These are phyloP conservation scores for Artemia sp. DNA, from an alignment of 2,888 invertebrate species.

Conservation along the genomic window DNA sequence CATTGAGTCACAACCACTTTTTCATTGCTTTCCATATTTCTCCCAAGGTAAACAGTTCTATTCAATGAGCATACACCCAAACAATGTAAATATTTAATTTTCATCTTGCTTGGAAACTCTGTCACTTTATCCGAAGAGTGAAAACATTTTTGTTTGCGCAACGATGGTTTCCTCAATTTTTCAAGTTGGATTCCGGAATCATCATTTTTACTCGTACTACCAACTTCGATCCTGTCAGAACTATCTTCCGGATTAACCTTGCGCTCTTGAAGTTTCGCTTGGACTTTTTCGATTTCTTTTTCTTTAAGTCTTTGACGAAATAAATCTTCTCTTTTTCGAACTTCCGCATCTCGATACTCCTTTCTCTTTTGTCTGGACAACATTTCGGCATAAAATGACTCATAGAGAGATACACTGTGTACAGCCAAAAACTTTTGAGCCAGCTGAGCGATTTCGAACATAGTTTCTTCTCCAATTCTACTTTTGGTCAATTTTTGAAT, in stretches of 20 bases:
- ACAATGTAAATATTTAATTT: constrained; percentile 16
- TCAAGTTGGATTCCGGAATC: not conserved
- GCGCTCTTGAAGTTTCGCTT: not conserved
- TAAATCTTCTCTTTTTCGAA: constrained; percentile 16
- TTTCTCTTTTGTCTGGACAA: constrained; percentile 43
- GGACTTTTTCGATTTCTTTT: not conserved
- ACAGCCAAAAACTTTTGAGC: constrained; percentile 60
- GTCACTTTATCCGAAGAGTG: constrained; percentile 12
- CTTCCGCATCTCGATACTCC: constrained; percentile 27
- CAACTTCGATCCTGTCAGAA: not conserved
- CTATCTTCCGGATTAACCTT: not conserved
- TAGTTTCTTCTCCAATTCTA: constrained; percentile 63
- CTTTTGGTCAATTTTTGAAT: constrained; percentile 41
- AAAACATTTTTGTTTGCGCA: constrained; percentile 1
- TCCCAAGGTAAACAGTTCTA: constrained; percentile 14
- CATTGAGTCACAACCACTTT: constrained; percentile 15
- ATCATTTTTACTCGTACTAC: not conserved
- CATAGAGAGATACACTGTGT: constrained; percentile 58
- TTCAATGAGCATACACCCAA: constrained; percentile 16
- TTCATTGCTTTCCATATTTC: constrained; percentile 18
- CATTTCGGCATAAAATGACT: constrained; percentile 86
- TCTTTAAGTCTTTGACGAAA: not conserved
- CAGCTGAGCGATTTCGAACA: constrained; percentile 60
- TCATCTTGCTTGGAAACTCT: constrained; percentile 10
- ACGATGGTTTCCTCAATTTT: not conserved